Conservation (phyloP, 2,888 invertebrate species). For the Apodemia hepburni region DNA sequence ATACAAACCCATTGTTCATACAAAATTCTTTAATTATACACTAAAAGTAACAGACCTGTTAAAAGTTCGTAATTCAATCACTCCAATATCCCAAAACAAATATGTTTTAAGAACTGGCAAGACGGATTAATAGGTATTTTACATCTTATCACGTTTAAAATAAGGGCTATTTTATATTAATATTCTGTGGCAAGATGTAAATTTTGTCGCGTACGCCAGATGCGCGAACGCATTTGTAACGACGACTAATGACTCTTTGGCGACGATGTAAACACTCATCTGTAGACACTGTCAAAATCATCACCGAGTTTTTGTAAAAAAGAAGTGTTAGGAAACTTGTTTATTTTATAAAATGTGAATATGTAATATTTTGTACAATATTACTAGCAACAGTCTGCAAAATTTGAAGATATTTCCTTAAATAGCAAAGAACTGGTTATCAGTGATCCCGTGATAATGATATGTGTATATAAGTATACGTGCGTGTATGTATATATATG, state of each 20-base stretch:
- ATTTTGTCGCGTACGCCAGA: conserved; percentile 55
- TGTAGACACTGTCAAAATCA: conserved; percentile 62
- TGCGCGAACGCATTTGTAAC: conserved; percentile 54
- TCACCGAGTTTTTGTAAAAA: conserved; percentile 49
- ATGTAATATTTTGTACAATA: conserved; percentile 10
- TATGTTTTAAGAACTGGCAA: background rate
- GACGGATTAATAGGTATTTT: conserved; percentile 21
- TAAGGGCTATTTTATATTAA: conserved; percentile 18
- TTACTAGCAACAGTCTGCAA: too few relatives aligned
- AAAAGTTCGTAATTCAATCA: conserved; percentile 52
- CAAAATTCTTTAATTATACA: too few relatives aligned
- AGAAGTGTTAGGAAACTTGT: conserved; percentile 42
- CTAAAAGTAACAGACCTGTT: conserved; percentile 31
- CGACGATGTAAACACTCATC: conserved; percentile 73
- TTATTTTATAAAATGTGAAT: conserved; percentile 35
- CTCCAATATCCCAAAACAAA: conserved; percentile 40
- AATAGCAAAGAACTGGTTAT: too few relatives aligned
- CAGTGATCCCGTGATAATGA: too few relatives aligned
- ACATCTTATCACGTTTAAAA: conserved; percentile 9
- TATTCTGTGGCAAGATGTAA: conserved; percentile 33
- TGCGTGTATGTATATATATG: too few relatives aligned
- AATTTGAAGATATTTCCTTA: too few relatives aligned
- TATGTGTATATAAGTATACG: too few relatives aligned
- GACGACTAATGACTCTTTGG: conserved; percentile 72
- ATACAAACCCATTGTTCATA: too few relatives aligned